Evolutionary conservation across 2,888 invertebrate species (phyloP).

Genomic region (Helobdella robusta): DNA sequence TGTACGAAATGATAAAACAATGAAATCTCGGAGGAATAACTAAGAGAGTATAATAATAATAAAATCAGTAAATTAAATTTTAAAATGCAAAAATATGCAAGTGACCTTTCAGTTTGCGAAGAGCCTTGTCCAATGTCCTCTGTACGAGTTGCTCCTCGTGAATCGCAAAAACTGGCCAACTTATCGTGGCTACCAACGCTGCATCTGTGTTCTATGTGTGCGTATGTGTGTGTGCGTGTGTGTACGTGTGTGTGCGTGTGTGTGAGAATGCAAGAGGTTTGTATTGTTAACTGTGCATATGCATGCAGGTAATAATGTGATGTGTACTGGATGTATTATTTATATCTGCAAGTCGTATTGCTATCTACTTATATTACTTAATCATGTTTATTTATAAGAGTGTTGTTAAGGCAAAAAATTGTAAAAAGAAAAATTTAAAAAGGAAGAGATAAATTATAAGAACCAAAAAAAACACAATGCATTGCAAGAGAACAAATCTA

Average conservation of each 20-base stretch:
- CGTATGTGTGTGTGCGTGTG: no score
- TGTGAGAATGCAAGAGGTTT: no score
- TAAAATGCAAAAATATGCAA: not conserved
- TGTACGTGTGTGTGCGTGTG: no score
- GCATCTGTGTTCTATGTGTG: constrained; percentile 70
- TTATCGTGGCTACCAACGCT: constrained; percentile 79
- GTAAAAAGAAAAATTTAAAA: not conserved
- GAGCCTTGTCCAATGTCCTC: constrained; percentile 67
- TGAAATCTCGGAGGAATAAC: not conserved
- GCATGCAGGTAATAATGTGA: no score
- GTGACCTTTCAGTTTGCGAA: constrained; percentile 28
- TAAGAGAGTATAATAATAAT: not conserved
- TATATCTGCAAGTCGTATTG: no score
- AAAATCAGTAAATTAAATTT: not conserved
- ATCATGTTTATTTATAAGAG: not conserved
- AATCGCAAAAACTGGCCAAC: constrained; percentile 94
- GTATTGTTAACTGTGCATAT: no score
- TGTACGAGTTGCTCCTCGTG: constrained; percentile 83
- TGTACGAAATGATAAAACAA: no score
- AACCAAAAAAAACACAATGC: constrained; percentile 2
- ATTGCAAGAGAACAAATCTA: not conserved
- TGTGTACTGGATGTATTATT: no score
- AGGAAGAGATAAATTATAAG: not conserved
- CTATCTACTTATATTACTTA: not conserved
- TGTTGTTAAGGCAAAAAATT: not conserved